Conservation (phyloP, 2,113 vertebrate genomes). For the Pampusana beccarii region DNA sequence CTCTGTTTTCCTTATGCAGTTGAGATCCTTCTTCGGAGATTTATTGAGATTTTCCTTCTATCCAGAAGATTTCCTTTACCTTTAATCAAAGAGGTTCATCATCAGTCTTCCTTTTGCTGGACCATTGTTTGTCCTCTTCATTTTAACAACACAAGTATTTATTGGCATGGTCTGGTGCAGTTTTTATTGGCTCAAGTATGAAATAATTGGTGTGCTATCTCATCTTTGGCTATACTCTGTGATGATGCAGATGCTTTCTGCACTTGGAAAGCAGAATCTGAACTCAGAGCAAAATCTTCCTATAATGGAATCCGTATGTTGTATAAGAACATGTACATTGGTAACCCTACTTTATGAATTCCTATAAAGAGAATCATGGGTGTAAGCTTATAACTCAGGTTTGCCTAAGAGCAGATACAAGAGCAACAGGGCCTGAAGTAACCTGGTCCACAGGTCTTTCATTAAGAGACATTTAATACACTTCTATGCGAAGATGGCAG, state of each 20-base stretch:
- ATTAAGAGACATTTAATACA: background rate
- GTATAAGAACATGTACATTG: background rate
- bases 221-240: slow-evolving; percentile 23
- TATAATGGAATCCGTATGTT: background rate
- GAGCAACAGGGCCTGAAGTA: background rate
- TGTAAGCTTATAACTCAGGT: background rate
- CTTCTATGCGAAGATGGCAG: background rate
- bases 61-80: background rate
- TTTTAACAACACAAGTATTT: slow-evolving; percentile 16
- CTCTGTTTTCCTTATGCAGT: background rate
- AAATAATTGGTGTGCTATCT: slow-evolving; percentile 39
- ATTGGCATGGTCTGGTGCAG: slow-evolving; percentile 6
- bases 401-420: background rate
- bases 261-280: slow-evolving; percentile 13
- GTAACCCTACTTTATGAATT: background rate
- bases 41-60: background rate
- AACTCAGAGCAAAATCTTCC: slow-evolving; percentile 7
- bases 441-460: background rate
- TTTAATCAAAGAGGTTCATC: background rate
- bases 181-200: slow-evolving; percentile 47
- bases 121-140: background rate
- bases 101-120: background rate
- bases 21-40: background rate
- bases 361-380: background rate
- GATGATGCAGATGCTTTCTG: slow-evolving; percentile 19